phyloP scores from a whole-genome alignment of 1,140 invertebrate species.

The Cydia splendana region DNA sequence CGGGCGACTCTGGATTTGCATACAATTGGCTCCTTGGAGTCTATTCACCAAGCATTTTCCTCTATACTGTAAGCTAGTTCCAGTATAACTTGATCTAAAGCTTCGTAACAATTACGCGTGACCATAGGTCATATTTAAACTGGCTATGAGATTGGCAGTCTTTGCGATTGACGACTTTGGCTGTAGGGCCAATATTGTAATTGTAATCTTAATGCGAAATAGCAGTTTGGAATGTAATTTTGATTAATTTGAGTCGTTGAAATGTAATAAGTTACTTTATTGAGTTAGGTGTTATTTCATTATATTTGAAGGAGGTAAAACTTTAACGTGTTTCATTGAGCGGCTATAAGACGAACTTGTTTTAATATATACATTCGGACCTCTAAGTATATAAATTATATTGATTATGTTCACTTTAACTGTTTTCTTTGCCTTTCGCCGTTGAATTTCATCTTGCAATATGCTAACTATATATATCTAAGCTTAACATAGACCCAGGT shows the following conservation, averaged over 20 bases:
- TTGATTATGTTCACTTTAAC: neutral
- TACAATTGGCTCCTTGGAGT: constrained; percentile 5
- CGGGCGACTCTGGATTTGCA: constrained; percentile 31
- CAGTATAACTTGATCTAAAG: neutral
- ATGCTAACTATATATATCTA: too few relatives aligned
- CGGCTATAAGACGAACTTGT: too few relatives aligned
- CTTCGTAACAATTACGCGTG: neutral
- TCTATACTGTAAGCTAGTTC: neutral
- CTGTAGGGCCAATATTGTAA: constrained; percentile 27
- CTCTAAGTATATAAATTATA: too few relatives aligned
- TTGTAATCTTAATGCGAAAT: constrained; percentile 16
- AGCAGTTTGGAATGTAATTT: constrained; percentile 28
- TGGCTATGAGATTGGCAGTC: neutral
- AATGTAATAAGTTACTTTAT: constrained; percentile 11
- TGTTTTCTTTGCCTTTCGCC: too few relatives aligned
- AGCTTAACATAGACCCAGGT: neutral
- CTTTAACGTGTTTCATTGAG: too few relatives aligned
- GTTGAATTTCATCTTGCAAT: too few relatives aligned
- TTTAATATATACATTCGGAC: too few relatives aligned
- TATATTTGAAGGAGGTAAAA: neutral
- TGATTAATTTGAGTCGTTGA: constrained; percentile 12
- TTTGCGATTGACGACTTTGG: neutral
- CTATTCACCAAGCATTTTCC: neutral
- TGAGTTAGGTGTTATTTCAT: neutral
- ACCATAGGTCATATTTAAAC: neutral